These are phyloP conservation scores for Lordiphosa fenestrarum DNA, from an alignment of 2,888 invertebrate species.

Conservation along the genomic window DNA sequence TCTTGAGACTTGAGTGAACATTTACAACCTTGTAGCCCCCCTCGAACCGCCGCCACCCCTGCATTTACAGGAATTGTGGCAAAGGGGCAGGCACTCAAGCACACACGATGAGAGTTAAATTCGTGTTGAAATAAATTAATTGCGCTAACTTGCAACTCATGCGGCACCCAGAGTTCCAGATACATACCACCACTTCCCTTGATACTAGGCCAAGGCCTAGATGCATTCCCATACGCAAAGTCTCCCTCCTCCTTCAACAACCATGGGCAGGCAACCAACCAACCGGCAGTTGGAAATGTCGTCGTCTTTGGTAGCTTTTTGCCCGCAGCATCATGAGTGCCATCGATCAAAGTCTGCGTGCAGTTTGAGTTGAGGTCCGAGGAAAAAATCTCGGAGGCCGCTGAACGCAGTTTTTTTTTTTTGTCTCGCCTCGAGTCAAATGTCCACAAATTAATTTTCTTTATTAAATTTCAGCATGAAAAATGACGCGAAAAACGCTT, in stretches of 20 bases:
- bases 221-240: conserved; percentile 38
- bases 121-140: conserved; percentile 75
- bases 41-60: background rate
- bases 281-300: conserved; percentile 53
- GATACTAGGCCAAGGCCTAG: conserved; percentile 48
- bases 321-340: conserved; percentile 68
- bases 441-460: conserved; percentile 76
- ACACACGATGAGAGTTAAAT: conserved; percentile 72
- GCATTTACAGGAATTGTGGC: background rate
- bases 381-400: conserved; percentile 13
- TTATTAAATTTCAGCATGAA: conserved; percentile 75
- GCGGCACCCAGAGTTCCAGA: conserved; percentile 45
- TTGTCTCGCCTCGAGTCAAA: conserved; percentile 71
- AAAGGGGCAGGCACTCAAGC: conserved; percentile 41
- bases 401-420: conserved; percentile 15
- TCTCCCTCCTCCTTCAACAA: conserved; percentile 14
- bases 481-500: conserved; percentile 75
- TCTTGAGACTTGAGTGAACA: too few species aligned
- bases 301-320: conserved; percentile 41
- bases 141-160: conserved; percentile 75
- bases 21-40: too few species aligned
- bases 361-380: conserved; percentile 54
- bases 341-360: conserved; percentile 73
- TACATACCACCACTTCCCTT: conserved; percentile 1
- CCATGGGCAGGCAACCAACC: too few species aligned